A percentile compares a stretch with the other conserved stretches of the same genome.
Conservation (phyloP, 2,888 invertebrate species). For the Eupsilia transversa region DNA sequence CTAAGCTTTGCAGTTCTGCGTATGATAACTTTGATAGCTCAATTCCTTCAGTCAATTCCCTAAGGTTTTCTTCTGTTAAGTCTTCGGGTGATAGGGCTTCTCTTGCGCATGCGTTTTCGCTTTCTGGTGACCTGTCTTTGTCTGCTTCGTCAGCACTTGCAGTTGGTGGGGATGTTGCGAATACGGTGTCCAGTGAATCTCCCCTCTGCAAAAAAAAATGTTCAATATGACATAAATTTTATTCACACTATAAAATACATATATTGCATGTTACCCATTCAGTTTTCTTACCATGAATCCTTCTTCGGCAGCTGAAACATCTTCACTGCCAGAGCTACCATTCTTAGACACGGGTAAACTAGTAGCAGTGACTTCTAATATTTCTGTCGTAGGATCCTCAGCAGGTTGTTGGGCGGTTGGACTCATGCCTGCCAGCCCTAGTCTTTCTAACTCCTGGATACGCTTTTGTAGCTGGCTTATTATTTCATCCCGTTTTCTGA, state of each 20-base stretch:
- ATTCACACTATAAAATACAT: background rate
- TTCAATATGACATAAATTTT: background rate
- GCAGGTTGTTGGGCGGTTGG: conserved; percentile 62
- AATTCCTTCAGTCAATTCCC: conserved; percentile 85
- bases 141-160: conserved; percentile 81
- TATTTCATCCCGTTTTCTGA: conserved; percentile 95
- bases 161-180: conserved; percentile 91
- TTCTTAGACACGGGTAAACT: conserved; percentile 74
- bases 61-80: conserved; percentile 83
- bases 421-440: conserved; percentile 75
- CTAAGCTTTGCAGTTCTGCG: conserved; percentile 86
- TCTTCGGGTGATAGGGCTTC: conserved; percentile 75
- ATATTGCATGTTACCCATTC: background rate
- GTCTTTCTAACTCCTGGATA: conserved; percentile 92
- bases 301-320: conserved; percentile 84
- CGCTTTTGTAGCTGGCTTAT: conserved; percentile 94
- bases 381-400: conserved; percentile 52
- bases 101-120: conserved; percentile 52
- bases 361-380: conserved; percentile 55
- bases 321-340: conserved; percentile 87
- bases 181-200: conserved; percentile 92
- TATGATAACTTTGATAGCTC: conserved; percentile 85
- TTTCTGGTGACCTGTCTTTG: conserved; percentile 68
- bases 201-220: conserved; percentile 88
- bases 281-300: conserved; percentile 85